These are phyloP conservation scores for Xiphophorus maculatus DNA, from an alignment of 2,113 vertebrate species.

Conservation along the genomic window DNA sequence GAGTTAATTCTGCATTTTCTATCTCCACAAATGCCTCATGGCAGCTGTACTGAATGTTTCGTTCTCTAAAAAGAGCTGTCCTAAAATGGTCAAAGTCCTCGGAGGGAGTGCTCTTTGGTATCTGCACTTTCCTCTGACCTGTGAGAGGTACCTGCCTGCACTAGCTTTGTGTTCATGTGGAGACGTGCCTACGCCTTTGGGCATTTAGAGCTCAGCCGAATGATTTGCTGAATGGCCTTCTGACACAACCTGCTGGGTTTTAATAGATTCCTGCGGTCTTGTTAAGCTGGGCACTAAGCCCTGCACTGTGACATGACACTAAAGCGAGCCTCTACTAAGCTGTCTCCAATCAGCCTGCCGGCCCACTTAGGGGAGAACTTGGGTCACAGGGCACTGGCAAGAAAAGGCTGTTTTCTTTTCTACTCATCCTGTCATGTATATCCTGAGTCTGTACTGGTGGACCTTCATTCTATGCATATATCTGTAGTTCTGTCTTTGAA, in stretches of 20 bases:
- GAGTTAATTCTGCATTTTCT: background rate
- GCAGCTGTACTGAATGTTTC: background rate
- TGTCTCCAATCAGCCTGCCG: slow-evolving; percentile 22
- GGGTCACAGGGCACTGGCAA: slow-evolving; percentile 41
- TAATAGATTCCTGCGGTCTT: slow-evolving; percentile 64
- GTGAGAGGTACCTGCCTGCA: slow-evolving; percentile 58
- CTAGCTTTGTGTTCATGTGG: slow-evolving; percentile 60
- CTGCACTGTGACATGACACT: slow-evolving; percentile 52
- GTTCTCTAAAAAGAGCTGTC: slow-evolving; percentile 15
- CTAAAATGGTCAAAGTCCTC: slow-evolving; percentile 25
- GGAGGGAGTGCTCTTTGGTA: slow-evolving; percentile 41
- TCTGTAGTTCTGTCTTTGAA: background rate
- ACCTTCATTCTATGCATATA: slow-evolving; percentile 3
- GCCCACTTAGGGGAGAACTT: slow-evolving; percentile 35
- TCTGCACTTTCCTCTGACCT: slow-evolving; percentile 66
- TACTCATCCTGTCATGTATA: slow-evolving; percentile 5
- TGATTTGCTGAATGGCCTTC: slow-evolving; percentile 65
- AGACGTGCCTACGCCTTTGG: slow-evolving; percentile 62
- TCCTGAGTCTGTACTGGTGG: slow-evolving; percentile 21
- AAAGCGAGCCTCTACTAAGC: slow-evolving; percentile 28
- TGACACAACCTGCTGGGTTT: slow-evolving; percentile 62
- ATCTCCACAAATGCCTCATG: background rate
- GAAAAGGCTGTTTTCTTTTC: slow-evolving; percentile 22
- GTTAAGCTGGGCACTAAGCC: slow-evolving; percentile 64
- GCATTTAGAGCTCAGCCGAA: slow-evolving; percentile 51